Evolutionary conservation across 2,888 invertebrate species (phyloP).

Genomic region (Drosophila melanosoma): DNA sequence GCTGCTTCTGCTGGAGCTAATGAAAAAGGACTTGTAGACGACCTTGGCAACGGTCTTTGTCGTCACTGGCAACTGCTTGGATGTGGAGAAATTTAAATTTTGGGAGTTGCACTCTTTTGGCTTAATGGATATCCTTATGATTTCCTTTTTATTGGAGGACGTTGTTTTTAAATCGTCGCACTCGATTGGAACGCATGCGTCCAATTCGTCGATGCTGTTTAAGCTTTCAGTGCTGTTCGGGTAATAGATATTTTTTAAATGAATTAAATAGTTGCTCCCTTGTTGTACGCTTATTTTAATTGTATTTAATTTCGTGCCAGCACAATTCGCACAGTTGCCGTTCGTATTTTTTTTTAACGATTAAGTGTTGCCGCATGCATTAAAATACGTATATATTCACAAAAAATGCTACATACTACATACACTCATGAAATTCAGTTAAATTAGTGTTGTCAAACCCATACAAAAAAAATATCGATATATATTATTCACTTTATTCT

Average conservation of each 20-base stretch:
- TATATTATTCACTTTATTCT: neutral
- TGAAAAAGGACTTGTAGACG: slow-evolving; percentile 3
- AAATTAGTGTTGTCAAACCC: neutral
- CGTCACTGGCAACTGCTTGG: neutral
- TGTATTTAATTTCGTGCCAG: slow-evolving; percentile 1
- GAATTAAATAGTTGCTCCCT: slow-evolving; percentile 25
- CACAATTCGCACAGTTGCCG: neutral
- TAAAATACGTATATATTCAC: neutral
- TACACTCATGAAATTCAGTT: neutral
- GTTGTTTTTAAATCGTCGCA: slow-evolving; percentile 1
- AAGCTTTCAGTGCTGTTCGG: slow-evolving; percentile 15
- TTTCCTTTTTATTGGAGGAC: slow-evolving; percentile 24
- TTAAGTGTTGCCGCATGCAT: slow-evolving; percentile 9
- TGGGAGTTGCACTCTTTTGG: neutral
- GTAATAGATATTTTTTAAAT: slow-evolving; percentile 19
- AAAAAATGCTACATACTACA: neutral
- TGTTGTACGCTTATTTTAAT: slow-evolving; percentile 50
- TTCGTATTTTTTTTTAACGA: slow-evolving; percentile 12
- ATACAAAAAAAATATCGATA: neutral
- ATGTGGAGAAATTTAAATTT: slow-evolving; percentile 1
- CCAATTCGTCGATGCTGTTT: slow-evolving; percentile 1
- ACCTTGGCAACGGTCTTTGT: slow-evolving; percentile 22
- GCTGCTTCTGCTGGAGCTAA: neutral
- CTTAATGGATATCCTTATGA: neutral
- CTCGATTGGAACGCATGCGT: slow-evolving; percentile 9